Base-by-base conservation (phyloP, 2,113 vertebrate genomes). In the Apaloderma vittatum region DNA sequence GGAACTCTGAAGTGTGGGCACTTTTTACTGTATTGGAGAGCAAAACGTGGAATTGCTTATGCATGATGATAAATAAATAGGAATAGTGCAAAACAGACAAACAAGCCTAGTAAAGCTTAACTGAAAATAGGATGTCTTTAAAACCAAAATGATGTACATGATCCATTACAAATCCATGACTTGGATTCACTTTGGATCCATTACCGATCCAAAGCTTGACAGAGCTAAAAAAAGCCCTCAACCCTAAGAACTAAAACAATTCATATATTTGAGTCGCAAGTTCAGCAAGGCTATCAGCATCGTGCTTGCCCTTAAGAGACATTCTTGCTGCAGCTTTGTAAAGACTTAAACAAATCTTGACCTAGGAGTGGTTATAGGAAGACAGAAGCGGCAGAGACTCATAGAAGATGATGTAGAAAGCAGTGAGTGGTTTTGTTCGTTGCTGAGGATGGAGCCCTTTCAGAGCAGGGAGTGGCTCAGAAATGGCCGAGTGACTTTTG, bases 281-380 rank as follows among this genome's bases (percentile, higher is more conserved):
- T 82, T 94, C 32, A 48, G 9, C 32, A 27, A 68, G 18, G 13
- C 29, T 19, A 2, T 29, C 4, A 17, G 51, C 27, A 32, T 59
- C 32, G 23, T 3, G 0, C 8, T 43, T 57, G 16, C 29, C 9
- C 18, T 68, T 55, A n/a, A 24, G 23, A 61, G 9, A 6, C 1
- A 0, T 62, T 86, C 7, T 49, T 58, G 19, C 22, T 77, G 54
- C 4, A 12, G 14, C n/a, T 88, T 58, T 1, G 2, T 19, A 46
- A 62, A 22, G 34, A 23, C 34, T 61, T 61, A 46, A 15, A 36
- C 3, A 4, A 65, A 2, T 16, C 26, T 81, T 86, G 12, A 49
- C 30, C 8, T 73, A 40, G 23, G 29, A 37, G 14, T 23, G 5
- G 11, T 37, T 78, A 11, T 13, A 45, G 30, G 36, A 81, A 46